phyloP scores from a whole-genome alignment of 2,113 vertebrate species.

The Cyprinus carpio region DNA sequence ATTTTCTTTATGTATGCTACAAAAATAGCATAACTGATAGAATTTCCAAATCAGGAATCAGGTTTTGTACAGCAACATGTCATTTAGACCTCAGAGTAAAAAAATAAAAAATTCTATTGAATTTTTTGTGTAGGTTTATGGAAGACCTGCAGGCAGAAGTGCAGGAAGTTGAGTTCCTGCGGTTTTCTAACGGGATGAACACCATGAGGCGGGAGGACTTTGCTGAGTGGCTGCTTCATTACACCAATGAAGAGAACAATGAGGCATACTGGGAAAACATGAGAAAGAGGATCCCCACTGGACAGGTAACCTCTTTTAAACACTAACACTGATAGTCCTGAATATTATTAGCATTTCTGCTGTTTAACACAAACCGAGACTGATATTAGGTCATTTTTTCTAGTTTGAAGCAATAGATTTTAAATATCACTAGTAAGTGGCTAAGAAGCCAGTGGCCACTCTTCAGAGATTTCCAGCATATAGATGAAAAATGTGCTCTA shows the following conservation, averaged over 20 bases:
- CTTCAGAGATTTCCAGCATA: background rate
- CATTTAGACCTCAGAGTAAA: background rate
- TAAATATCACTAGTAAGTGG: background rate
- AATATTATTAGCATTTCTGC: background rate
- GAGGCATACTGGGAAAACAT: constrained; percentile 93
- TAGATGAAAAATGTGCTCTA: background rate
- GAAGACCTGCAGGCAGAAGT: constrained; percentile 93
- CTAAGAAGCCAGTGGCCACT: background rate
- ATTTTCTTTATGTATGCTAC: background rate
- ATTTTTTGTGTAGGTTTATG: constrained; percentile 84
- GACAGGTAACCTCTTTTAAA: constrained; percentile 78
- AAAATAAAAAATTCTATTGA: background rate
- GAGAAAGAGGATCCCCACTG: constrained; percentile 85
- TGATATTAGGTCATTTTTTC: background rate
- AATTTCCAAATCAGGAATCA: background rate
- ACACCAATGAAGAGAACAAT: constrained; percentile 94
- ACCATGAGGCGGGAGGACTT: constrained; percentile 97
- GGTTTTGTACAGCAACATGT: background rate
- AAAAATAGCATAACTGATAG: background rate
- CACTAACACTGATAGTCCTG: background rate
- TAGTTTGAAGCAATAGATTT: background rate
- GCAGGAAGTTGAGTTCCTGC: constrained; percentile 96
- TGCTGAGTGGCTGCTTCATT: constrained; percentile 93
- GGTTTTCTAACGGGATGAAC: constrained; percentile 92
- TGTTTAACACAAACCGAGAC: background rate